These are phyloP conservation scores for Romanomermis culicivorax DNA, from an alignment of 2,888 invertebrate species.

Conservation along the genomic window DNA sequence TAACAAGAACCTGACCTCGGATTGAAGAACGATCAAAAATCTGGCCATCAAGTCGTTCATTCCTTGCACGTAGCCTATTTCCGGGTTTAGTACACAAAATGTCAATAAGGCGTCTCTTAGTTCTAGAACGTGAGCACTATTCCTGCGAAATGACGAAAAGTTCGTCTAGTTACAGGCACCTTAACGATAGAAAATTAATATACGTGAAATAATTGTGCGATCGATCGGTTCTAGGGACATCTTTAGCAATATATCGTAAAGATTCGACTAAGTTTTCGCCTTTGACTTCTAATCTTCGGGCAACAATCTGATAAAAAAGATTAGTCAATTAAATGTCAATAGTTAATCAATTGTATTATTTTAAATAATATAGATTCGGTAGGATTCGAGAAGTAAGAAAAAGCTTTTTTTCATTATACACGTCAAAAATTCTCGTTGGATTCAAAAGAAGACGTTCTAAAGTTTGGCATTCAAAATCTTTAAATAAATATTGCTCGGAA, in stretches of 20 bases:
- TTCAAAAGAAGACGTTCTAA: no score
- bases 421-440: no score
- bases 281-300: constrained; percentile 23
- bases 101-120: constrained; percentile 28
- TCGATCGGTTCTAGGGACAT: constrained; percentile 30
- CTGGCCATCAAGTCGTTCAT: constrained; percentile 31
- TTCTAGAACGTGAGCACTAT: constrained; percentile 19
- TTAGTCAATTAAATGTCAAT: not conserved
- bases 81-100: constrained; percentile 24
- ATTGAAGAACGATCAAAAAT: constrained; percentile 28
- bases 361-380: not conserved
- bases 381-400: not conserved
- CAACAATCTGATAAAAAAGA: constrained; percentile 22
- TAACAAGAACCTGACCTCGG: no score
- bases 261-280: constrained; percentile 18
- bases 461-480: no score
- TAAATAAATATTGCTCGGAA: no score
- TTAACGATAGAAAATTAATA: not conserved
- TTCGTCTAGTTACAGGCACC: not conserved
- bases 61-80: constrained; percentile 30
- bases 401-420: no score
- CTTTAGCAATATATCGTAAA: constrained; percentile 28
- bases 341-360: not conserved
- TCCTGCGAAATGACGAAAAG: not conserved
- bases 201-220: constrained; percentile 25